Evolutionary conservation across 2,113 vertebrate species (phyloP).

Genomic region (Antechinus flavipes): DNA sequence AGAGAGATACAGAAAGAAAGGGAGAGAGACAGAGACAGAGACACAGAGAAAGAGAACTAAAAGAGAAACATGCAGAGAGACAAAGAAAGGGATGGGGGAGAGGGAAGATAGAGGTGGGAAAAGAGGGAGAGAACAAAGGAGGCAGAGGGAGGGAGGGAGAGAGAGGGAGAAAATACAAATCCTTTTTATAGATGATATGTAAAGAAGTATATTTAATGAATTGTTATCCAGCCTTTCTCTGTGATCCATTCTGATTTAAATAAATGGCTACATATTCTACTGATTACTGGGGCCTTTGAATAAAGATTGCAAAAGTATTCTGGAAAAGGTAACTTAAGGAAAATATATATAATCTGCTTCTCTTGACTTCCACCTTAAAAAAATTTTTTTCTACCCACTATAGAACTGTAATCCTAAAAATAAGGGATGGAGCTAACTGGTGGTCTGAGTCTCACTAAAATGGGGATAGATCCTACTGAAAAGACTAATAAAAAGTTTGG

Average conservation of each 20-base stretch:
- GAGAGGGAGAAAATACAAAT: neutral
- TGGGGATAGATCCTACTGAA: neutral
- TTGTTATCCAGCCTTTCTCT: neutral
- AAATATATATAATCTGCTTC: neutral
- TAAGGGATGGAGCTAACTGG: neutral
- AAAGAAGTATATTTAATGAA: constrained; percentile 33
- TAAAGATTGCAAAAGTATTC: neutral
- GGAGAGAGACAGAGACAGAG: constrained; percentile 5
- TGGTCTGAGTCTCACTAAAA: neutral
- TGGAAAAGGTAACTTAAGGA: neutral
- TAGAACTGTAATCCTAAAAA: neutral
- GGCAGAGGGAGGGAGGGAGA: no score
- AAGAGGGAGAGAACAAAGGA: no score
- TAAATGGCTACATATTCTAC: constrained; percentile 29
- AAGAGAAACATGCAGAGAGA: no score
- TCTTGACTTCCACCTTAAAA: neutral
- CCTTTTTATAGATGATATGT: constrained; percentile 7
- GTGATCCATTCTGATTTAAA: constrained; percentile 35
- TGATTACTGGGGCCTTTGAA: constrained; percentile 29
- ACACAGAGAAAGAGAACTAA: constrained; percentile 4
- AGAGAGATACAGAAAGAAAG: no score
- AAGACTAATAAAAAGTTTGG: neutral
- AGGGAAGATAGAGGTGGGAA: no score
- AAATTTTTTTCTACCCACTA: neutral
- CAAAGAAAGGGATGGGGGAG: no score